Evolutionary conservation across 2,888 invertebrate genomes (phyloP).

Genomic region (Thereva nobilitata): DNA sequence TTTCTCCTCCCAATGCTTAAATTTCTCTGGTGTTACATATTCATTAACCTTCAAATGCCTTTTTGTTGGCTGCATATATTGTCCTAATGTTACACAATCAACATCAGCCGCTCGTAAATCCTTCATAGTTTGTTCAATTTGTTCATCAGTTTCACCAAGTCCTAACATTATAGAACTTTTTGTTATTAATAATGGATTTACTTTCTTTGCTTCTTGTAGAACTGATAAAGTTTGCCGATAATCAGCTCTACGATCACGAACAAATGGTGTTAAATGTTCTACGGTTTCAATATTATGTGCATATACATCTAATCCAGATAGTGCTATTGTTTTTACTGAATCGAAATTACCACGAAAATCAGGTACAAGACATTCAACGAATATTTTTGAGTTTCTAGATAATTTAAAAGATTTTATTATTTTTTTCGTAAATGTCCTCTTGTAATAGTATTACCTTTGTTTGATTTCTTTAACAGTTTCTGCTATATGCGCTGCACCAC

Average conservation of each 20-base stretch:
- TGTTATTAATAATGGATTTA: constrained; percentile 83
- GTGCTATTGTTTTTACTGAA: constrained; percentile 74
- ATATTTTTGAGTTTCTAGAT: constrained; percentile 73
- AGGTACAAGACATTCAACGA: constrained; percentile 96
- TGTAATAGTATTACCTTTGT: constrained; percentile 62
- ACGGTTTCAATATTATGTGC: constrained; percentile 99
- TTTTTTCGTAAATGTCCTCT: constrained; percentile 2
- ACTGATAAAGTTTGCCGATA: constrained; percentile 88
- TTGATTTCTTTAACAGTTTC: constrained; percentile 89
- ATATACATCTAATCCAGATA: constrained; percentile 90
- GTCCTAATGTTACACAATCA: constrained; percentile 95
- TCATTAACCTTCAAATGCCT: constrained; percentile 91
- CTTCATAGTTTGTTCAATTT: constrained; percentile 83
- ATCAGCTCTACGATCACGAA: constrained; percentile 90
- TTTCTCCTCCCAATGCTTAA: constrained; percentile 79
- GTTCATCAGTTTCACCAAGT: constrained; percentile 85
- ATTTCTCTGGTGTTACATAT: constrained; percentile 95
- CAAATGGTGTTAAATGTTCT: constrained; percentile 84
- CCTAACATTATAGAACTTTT: constrained; percentile 99
- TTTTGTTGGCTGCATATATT: constrained; percentile 99
- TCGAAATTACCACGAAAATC: constrained; percentile 87
- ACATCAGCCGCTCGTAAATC: constrained; percentile 83
- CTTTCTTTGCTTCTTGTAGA: constrained; percentile 77
- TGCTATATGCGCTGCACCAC: constrained; percentile 92
- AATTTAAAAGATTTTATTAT: neutral